Evolutionary conservation across 2,888 invertebrate species (phyloP), one percentile per base, ranked within the genome.

Genomic region (Noctua comes): DNA sequence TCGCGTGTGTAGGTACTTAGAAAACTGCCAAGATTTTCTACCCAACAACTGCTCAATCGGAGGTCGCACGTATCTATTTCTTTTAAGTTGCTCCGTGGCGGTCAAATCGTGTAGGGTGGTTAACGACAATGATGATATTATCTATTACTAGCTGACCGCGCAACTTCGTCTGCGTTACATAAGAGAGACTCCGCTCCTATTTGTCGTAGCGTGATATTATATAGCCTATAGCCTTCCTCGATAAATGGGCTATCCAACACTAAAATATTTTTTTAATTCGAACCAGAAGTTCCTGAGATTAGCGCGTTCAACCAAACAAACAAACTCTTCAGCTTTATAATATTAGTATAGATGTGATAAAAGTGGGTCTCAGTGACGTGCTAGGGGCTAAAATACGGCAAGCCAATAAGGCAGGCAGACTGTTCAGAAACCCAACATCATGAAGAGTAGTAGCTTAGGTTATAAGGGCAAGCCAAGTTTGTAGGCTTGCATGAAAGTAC

Each of bases 21-120:
- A 24, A 40, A 66, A 66, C 0, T 66, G 10, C 16, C 11, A 81
- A 73, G 48, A 8, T 27, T 43, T 43, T 31, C 11, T 18, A 31
- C 16, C 31, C 31, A 51, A 43, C 6, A 72, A 80, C 40, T n/a
- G 46, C 8, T 57, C 10, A 68, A 48, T 54, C n/a, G 27, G 40
- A 80, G 24, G 46, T 48, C 27, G 16, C 13, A 48, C 10, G 51
- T 43, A 16, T 62, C 3, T 70, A 18, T 80, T 80, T 48, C 7
- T 62, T 59, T 54, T 46, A 51, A n/a, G 69, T n/a, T 57, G 8
- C 43, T 48, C 18, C 21, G 0, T 6, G 13, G 21, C 8, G 24
- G n/a, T n/a, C 36, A 31, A 54, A 54, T 75, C 54, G 3, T 65
- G 40, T 48, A 11, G 16, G 18, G 40, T 64, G 81, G 27, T 46